phyloP scores from a whole-genome alignment of 1,140 invertebrate genomes.

The Drosophila aff. region DNA sequence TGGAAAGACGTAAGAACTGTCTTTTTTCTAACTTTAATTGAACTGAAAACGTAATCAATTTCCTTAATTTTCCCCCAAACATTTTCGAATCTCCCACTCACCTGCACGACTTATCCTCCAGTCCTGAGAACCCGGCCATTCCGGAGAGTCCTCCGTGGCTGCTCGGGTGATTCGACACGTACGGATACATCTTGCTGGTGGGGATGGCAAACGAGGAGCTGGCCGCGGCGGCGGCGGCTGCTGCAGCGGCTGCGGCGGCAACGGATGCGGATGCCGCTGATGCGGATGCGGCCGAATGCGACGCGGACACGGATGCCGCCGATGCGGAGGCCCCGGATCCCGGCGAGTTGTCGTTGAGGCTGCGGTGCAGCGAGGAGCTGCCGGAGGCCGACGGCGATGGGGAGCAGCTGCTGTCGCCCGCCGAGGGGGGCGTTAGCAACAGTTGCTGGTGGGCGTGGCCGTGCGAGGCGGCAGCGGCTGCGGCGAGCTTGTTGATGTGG shows the following conservation, averaged over 20 bases:
- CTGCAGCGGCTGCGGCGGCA: slow-evolving; percentile 87
- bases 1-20: neutral
- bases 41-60: neutral
- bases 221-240: slow-evolving; percentile 88
- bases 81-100: slow-evolving; percentile 39
- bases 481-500: slow-evolving; percentile 79
- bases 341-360: slow-evolving; percentile 87
- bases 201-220: slow-evolving; percentile 85
- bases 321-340: slow-evolving; percentile 86
- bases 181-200: slow-evolving; percentile 89
- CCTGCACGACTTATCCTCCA: slow-evolving; percentile 85
- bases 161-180: slow-evolving; percentile 88
- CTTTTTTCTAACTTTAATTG: neutral
- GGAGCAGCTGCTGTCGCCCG: slow-evolving; percentile 85
- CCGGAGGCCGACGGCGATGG: slow-evolving; percentile 85
- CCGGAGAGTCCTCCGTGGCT: slow-evolving; percentile 86
- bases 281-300: slow-evolving; percentile 86
- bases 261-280: slow-evolving; percentile 87
- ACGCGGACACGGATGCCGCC: slow-evolving; percentile 87
- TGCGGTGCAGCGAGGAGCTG: slow-evolving; percentile 86
- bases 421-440: slow-evolving; percentile 80
- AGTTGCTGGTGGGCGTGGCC: slow-evolving; percentile 85
- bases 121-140: slow-evolving; percentile 84
- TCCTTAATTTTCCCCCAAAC: neutral
- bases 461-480: slow-evolving; percentile 72